Conservation (phyloP, 2,888 invertebrate species). For the Yponomeuta malinellus region DNA sequence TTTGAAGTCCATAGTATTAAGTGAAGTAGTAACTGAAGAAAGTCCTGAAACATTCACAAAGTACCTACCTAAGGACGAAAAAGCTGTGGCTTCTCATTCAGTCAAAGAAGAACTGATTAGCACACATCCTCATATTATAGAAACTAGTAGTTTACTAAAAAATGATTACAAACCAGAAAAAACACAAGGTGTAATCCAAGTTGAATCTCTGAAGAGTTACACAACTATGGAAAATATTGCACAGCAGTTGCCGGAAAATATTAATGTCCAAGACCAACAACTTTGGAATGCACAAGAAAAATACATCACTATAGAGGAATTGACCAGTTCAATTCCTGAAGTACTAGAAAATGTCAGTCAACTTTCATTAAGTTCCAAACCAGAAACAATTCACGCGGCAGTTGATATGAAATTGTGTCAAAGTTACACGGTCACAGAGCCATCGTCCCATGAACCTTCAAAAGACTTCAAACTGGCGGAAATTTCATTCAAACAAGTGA, state of each 20-base stretch:
- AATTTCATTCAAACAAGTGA: conserved; percentile 53
- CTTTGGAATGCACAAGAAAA: conserved; percentile 36
- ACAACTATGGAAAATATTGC: conserved; percentile 39
- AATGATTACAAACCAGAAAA: conserved; percentile 29
- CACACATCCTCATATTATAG: conserved; percentile 40
- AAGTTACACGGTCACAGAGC: conserved; percentile 44
- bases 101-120: conserved; percentile 38
- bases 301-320: conserved; percentile 39
- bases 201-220: conserved; percentile 46
- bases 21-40: conserved; percentile 32
- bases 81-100: conserved; percentile 32
- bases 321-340: conserved; percentile 36
- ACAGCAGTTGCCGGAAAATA: conserved; percentile 35
- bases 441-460: conserved; percentile 57
- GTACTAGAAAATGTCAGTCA: conserved; percentile 39
- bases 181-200: conserved; percentile 30
- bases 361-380: conserved; percentile 27
- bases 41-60: conserved; percentile 25
- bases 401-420: conserved; percentile 43
- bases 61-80: conserved; percentile 35
- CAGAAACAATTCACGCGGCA: conserved; percentile 36
- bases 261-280: conserved; percentile 26
- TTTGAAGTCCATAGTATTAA: conserved; percentile 30
- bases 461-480: conserved; percentile 45
- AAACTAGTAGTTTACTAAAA: conserved; percentile 33